Evolutionary conservation across 2,113 vertebrate species (phyloP), one percentile per base, ranked within the genome.

Genomic region (Pionites leucogaster): DNA sequence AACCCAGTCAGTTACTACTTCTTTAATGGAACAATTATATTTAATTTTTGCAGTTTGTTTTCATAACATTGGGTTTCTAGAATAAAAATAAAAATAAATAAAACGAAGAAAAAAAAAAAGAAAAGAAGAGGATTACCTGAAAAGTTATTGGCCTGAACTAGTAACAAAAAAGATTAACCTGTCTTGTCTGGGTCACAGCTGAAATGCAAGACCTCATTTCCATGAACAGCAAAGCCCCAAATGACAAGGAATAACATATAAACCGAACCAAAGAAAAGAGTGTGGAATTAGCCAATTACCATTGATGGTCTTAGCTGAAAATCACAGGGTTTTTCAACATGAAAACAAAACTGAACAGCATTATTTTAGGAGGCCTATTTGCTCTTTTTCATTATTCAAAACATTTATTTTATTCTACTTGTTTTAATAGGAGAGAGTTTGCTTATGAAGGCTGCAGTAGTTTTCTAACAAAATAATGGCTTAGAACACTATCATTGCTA

Each of bases 141-240:
- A 98, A 98, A 59, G 98, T 99, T 96, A 99, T 98, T 53, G 98
- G 98, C 92, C 99, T 98, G 98, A 99, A 99, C 95, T 99, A 98
- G 97, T 99, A 99, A 97, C 98, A 99, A 97, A 98, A 99, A 72
- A 99, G 98, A 97, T 99, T 99, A 89, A 99, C 96, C 39, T 55
- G 52, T 98, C 80, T 98, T 98, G 95, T 99, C 98, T 7, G 98
- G 98, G 80, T 99, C 98, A 62, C 98, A 99, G 96, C 98, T 99
- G 98, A 99, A 99, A 97, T 99, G 98, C 83, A 99, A 98, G 20
- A 98, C 98, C 86, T 99, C 98, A 59, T 99, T 99, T 80, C 98
- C 98, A 39, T 99, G 99, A 88, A 99, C 98, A 10, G 98, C 98
- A 92, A 99, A 99, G 65, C 98, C 98, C 93, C 99, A 97, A 90